Evolutionary conservation across 2,888 invertebrate species (phyloP).

Genomic region (Mellilla xanthometata): DNA sequence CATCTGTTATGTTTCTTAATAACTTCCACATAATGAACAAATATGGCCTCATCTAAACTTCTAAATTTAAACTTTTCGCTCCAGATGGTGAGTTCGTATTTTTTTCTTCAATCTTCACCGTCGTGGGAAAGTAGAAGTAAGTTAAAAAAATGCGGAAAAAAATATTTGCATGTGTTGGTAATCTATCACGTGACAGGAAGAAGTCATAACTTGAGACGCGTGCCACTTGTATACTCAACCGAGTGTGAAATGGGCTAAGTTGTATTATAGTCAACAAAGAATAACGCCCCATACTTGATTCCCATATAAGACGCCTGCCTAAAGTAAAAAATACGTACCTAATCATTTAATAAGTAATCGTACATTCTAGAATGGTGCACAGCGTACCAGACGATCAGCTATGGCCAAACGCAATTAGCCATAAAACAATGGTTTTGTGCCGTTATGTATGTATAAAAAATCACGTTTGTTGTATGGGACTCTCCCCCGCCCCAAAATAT

Average conservation of each 20-base stretch:
- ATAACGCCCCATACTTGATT: constrained; percentile 3
- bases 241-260: constrained; percentile 25
- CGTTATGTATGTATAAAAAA: no score
- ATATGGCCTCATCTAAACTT: constrained; percentile 28
- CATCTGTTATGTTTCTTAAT: constrained; percentile 42
- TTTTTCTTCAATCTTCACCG: constrained; percentile 62
- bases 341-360: no score
- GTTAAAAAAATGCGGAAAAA: constrained; percentile 39
- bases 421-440: no score
- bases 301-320: no score
- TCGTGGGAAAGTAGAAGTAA: constrained; percentile 12
- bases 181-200: constrained; percentile 72
- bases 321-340: no score
- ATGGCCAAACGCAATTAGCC: no score
- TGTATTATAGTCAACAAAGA: constrained; percentile 11
- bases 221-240: constrained; percentile 57
- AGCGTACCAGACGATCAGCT: no score
- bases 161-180: constrained; percentile 62
- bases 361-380: no score
- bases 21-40: constrained; percentile 41
- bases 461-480: no score
- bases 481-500: no score
- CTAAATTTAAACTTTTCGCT: constrained; percentile 62
- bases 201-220: constrained; percentile 57
- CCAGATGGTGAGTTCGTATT: constrained; percentile 71